These are phyloP conservation scores for Epistrophe eligans DNA, from an alignment of 2,888 invertebrate species.

Conservation along the genomic window DNA sequence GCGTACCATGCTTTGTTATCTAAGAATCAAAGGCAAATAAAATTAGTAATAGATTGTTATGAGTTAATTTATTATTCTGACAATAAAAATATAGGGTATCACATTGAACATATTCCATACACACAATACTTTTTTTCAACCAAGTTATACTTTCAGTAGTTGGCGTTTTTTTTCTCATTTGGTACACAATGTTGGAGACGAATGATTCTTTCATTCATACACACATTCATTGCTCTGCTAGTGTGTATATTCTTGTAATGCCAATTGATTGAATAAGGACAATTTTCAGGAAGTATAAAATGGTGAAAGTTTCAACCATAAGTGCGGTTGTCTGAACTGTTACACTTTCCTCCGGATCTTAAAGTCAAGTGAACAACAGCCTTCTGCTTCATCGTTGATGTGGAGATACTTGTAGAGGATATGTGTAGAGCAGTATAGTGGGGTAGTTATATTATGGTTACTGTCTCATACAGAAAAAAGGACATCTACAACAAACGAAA, in stretches of 20 bases:
- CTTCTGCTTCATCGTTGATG: slow-evolving; percentile 4
- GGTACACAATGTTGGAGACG: slow-evolving; percentile 50
- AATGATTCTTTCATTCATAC: slow-evolving; percentile 37
- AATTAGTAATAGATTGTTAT: too few relatives aligned
- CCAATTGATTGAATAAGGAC: slow-evolving; percentile 75
- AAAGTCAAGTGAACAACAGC: slow-evolving; percentile 72
- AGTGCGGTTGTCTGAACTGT: slow-evolving; percentile 75
- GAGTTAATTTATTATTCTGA: too few relatives aligned
- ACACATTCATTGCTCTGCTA: background rate
- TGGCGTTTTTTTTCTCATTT: slow-evolving; percentile 43
- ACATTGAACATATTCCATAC: background rate
- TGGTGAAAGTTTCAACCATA: slow-evolving; percentile 71
- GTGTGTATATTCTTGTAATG: slow-evolving; percentile 61
- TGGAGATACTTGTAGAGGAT: slow-evolving; percentile 1
- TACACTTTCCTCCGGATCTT: slow-evolving; percentile 74
- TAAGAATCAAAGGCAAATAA: too few relatives aligned
- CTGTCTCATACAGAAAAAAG: slow-evolving; percentile 14
- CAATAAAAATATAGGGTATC: slow-evolving; percentile 26
- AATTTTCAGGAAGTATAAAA: slow-evolving; percentile 73
- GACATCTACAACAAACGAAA: slow-evolving; percentile 39
- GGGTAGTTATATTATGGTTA: slow-evolving; percentile 20
- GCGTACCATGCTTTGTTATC: too few relatives aligned
- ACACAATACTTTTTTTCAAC: background rate
- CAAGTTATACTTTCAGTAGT: background rate
- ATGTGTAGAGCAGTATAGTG: background rate